Base-by-base conservation (phyloP, 2,797 vertebrate species). In the Sebastes flavidus region DNA sequence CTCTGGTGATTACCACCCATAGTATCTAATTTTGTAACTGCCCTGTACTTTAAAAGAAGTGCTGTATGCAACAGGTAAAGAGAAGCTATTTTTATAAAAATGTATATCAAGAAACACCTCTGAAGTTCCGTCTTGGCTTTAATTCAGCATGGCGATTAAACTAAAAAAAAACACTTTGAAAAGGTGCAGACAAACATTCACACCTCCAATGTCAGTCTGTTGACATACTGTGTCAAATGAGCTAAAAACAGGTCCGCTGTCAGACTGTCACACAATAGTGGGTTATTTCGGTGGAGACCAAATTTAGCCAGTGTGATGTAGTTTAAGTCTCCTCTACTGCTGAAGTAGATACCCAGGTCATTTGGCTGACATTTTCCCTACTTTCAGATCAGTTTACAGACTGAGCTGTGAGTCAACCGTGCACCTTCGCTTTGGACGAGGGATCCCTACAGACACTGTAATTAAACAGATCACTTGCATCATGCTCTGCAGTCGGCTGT, bases 351-450 rank as follows among this genome's bases (percentile, higher is more conserved):
- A 92, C 84, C 65, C 77, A 68, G 89, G 91, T 93, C 87, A 82
- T 84, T 11, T 69, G 80, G 79, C 88, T 94, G 87, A 91, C 75
- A 91, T 91, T 90, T 91, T 80, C 84, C 83, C 75, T 62, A 34
- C 67, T 87, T 91, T 91, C 83, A 87, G 92, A 94, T 95, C 89
- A 81, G 55, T 94, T 94, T 92, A 93, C 89, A 38, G 0, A 72
- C 76, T 22, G 42, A 83, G 83, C 71, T 78, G 86, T 78, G 88
- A 93, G 89, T 91, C 84, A 92, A 68, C 81, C 24, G 18, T 18
- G 62, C 59, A 77, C 77, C 83, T 86, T 77, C 38, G 67, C 49
- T 69, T 24, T 32, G 65, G 73, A 67, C 8, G 20, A 83, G 74
- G 72, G 49, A 59, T 84, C 74, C 81, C 85, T 78, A 52, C 83